Conservation (phyloP, 2,888 invertebrate genomes). For the Corbicula japonica region DNA sequence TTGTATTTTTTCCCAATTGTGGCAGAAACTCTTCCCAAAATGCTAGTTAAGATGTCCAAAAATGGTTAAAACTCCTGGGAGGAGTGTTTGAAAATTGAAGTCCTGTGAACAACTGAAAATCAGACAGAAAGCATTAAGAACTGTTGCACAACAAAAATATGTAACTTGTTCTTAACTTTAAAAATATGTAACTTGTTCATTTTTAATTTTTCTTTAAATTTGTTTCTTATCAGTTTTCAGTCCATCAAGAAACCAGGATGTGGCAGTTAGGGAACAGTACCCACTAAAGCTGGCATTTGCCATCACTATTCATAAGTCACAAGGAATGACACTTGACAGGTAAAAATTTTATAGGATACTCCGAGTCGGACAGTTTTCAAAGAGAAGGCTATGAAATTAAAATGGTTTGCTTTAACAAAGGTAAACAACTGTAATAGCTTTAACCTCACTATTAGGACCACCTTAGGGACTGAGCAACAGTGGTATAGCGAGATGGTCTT, state of each 20-base stretch:
- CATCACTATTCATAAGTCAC: slow-evolving; percentile 48
- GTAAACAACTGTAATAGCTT: too few relatives aligned
- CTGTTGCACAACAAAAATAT: background rate
- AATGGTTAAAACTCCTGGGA: too few relatives aligned
- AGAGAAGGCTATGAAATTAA: background rate
- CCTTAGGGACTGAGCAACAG: too few relatives aligned
- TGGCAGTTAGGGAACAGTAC: slow-evolving; percentile 34
- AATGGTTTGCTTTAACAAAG: too few relatives aligned
- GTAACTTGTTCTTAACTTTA: background rate
- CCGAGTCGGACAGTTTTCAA: background rate
- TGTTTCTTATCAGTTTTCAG: slow-evolving; percentile 49
- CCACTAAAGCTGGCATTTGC: slow-evolving; percentile 51
- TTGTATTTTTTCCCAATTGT: too few relatives aligned
- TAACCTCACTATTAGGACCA: too few relatives aligned
- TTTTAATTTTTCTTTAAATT: background rate
- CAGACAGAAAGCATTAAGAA: too few relatives aligned
- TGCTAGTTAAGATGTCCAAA: too few relatives aligned
- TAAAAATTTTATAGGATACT: background rate
- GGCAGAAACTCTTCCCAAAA: too few relatives aligned
- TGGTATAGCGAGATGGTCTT: too few relatives aligned
- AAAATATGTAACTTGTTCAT: background rate
- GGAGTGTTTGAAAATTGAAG: too few relatives aligned
- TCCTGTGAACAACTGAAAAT: too few relatives aligned
- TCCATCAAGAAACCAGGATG: slow-evolving; percentile 29
- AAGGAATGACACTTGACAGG: slow-evolving; percentile 57